These are phyloP conservation scores for Drosophila sproati DNA, from an alignment of 1,140 invertebrate genomes.

Conservation along the genomic window DNA sequence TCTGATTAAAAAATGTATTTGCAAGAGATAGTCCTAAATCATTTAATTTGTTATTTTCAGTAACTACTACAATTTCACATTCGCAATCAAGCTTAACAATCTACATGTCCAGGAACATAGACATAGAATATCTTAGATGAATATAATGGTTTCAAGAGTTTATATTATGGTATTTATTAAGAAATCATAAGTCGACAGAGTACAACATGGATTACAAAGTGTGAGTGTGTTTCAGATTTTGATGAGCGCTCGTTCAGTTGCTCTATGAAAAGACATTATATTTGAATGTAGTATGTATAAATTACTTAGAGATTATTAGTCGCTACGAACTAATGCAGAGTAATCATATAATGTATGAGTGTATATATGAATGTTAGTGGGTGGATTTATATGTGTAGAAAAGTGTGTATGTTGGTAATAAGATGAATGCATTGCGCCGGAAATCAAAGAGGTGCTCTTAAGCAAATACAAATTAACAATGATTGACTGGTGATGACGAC, in stretches of 20 bases:
- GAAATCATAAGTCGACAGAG: conserved; percentile 73
- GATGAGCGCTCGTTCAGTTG: conserved; percentile 43
- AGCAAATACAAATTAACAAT: conserved; percentile 64
- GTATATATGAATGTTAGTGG: conserved; percentile 22
- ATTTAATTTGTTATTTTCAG: too few relatives aligned
- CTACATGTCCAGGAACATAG: neutral
- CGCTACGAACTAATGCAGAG: conserved; percentile 70
- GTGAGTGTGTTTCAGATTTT: conserved; percentile 41
- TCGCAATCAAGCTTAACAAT: neutral
- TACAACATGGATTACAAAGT: conserved; percentile 68
- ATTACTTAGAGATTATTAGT: conserved; percentile 79
- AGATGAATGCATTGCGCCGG: conserved; percentile 38
- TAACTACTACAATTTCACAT: neutral
- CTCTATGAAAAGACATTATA: conserved; percentile 52
- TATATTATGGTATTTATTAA: conserved; percentile 69
- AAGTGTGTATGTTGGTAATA: conserved; percentile 41
- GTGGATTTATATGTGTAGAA: conserved; percentile 35
- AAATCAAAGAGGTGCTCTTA: conserved; percentile 46
- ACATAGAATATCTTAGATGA: neutral
- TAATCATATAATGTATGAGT: conserved; percentile 41
- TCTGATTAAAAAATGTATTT: too few relatives aligned
- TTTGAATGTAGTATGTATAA: conserved; percentile 62
- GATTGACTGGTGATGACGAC: conserved; percentile 37
- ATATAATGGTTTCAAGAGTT: neutral
- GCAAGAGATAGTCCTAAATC: too few relatives aligned